phyloP scores from a whole-genome alignment of 2,888 invertebrate species.

The Galerucella pusilla region DNA sequence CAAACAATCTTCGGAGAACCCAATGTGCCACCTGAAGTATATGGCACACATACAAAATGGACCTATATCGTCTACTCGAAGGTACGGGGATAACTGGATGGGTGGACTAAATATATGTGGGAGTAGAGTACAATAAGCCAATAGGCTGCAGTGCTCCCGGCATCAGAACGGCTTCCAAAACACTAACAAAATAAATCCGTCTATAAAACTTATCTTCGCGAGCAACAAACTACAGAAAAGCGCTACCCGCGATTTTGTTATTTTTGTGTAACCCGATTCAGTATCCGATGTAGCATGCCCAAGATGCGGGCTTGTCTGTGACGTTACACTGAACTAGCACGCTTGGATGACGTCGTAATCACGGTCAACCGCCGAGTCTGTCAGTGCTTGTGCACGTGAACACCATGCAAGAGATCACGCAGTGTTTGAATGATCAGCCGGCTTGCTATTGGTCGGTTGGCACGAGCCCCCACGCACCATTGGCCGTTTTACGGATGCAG shows the following conservation, averaged over 20 bases:
- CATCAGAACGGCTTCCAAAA: too few species aligned
- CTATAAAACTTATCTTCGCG: not conserved
- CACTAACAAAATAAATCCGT: not conserved
- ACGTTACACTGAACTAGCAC: conserved; percentile 62
- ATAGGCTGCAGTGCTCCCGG: too few species aligned
- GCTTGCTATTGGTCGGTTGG: conserved; percentile 70
- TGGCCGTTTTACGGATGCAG: conserved; percentile 67
- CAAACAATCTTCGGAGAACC: too few species aligned
- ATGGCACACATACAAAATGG: too few species aligned
- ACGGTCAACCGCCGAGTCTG: conserved; percentile 71
- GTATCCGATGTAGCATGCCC: conserved; percentile 35
- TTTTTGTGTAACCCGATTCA: not conserved
- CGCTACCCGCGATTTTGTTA: not conserved
- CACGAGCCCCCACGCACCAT: conserved; percentile 63
- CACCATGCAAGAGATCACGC: conserved; percentile 82
- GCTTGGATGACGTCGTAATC: conserved; percentile 71
- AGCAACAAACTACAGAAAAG: not conserved
- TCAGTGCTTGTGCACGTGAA: conserved; percentile 89
- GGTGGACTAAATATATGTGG: too few species aligned
- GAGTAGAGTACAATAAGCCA: too few species aligned
- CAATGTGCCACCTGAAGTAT: too few species aligned
- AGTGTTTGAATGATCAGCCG: conserved; percentile 75
- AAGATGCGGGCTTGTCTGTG: conserved; percentile 53
- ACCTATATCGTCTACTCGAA: too few species aligned
- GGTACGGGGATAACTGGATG: too few species aligned